These are phyloP conservation scores for Zapornia atra DNA, from an alignment of 2,113 vertebrate species.

Conservation along the genomic window DNA sequence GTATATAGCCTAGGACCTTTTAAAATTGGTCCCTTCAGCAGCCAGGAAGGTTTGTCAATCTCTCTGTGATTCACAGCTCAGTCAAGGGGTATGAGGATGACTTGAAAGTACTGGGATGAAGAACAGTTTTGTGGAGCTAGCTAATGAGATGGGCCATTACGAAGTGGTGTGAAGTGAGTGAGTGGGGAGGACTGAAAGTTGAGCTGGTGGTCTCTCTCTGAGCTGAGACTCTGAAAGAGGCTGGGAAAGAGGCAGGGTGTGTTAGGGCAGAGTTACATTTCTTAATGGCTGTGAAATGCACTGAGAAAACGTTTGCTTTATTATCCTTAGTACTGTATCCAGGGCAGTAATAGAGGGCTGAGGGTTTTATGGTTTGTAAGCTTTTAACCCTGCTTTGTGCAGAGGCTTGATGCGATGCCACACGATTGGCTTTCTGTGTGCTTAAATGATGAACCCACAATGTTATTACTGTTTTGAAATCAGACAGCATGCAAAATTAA, in stretches of 20 bases:
- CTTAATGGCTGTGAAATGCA: background rate
- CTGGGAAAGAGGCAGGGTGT: background rate
- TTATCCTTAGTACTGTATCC: background rate
- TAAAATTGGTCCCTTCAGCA: background rate
- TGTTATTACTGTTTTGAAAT: background rate
- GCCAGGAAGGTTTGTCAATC: background rate
- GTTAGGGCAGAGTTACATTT: background rate
- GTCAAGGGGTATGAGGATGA: background rate
- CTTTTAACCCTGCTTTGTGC: background rate
- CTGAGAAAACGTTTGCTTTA: background rate
- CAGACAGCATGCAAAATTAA: background rate
- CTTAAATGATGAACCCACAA: background rate
- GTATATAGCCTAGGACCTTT: background rate
- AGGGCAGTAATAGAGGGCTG: background rate
- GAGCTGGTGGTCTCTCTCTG: background rate
- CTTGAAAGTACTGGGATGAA: background rate
- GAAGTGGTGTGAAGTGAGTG: accelerated
- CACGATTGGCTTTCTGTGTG: background rate
- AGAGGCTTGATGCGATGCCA: background rate
- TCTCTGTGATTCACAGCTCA: background rate
- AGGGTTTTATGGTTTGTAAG: background rate
- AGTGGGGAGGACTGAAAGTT: background rate
- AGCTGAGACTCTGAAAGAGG: background rate
- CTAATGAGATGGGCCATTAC: background rate
- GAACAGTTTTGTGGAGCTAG: background rate